Conservation (phyloP, 2,113 vertebrate species). For the Sapayoa aenigma region DNA sequence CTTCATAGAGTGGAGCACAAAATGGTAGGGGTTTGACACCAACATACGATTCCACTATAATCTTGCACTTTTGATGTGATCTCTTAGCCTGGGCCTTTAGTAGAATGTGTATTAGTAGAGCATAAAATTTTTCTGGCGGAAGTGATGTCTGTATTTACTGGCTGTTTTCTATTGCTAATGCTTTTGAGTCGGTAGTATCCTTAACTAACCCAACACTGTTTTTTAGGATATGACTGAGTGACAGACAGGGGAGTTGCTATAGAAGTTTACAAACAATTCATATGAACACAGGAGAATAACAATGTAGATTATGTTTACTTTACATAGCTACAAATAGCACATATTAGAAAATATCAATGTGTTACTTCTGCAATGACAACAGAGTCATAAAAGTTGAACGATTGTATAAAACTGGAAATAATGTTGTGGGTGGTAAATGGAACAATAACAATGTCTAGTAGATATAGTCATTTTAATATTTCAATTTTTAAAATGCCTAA, state of each 20-base stretch:
- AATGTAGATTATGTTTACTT: background rate
- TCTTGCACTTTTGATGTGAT: background rate
- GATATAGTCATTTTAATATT: background rate
- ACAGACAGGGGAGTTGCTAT: fast-evolving
- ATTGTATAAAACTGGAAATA: background rate
- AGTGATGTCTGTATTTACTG: background rate
- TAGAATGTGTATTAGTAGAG: background rate
- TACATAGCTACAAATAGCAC: background rate
- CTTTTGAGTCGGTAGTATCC: background rate
- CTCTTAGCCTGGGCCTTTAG: background rate
- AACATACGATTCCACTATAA: background rate
- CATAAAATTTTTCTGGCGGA: background rate
- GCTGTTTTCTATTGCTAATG: background rate
- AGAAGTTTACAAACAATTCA: background rate
- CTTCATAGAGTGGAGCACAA: fast-evolving
- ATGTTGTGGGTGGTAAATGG: background rate
- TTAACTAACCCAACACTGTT: background rate
- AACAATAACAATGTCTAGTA: background rate
- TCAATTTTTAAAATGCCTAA: background rate
- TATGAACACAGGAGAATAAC: background rate
- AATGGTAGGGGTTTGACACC: background rate
- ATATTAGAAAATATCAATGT: background rate
- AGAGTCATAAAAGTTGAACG: background rate
- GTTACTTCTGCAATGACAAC: background rate
- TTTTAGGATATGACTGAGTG: background rate